Conservation (phyloP, 1,140 invertebrate genomes). For the Drosophila equinoxialis region DNA sequence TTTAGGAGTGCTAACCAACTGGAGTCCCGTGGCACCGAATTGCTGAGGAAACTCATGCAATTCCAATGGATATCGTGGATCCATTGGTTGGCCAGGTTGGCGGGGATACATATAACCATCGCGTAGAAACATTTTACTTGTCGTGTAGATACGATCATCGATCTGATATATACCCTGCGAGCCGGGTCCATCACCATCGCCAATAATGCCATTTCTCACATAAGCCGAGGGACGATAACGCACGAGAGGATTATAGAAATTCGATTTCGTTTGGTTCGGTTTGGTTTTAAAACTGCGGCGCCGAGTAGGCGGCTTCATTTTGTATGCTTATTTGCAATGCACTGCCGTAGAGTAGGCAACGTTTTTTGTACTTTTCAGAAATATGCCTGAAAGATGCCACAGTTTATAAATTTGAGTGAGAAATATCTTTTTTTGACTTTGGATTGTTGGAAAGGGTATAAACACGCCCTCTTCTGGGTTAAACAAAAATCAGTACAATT, state of each 20-base stretch:
- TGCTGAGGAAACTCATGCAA: slow-evolving; percentile 77
- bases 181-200: slow-evolving; percentile 69
- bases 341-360: slow-evolving; percentile 40
- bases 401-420: not conserved
- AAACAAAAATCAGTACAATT: too few species aligned
- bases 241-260: slow-evolving; percentile 67
- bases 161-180: slow-evolving; percentile 76
- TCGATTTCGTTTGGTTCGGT: slow-evolving; percentile 51
- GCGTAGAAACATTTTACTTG: slow-evolving; percentile 78
- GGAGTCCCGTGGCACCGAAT: slow-evolving; percentile 71
- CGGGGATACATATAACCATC: slow-evolving; percentile 81
- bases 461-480: too few species aligned
- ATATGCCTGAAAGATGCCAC: slow-evolving; percentile 34
- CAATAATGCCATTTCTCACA: slow-evolving; percentile 77
- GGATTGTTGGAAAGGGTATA: too few species aligned
- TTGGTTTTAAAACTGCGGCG: slow-evolving; percentile 80
- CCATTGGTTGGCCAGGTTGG: slow-evolving; percentile 77
- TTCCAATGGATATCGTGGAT: slow-evolving; percentile 76
- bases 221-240: slow-evolving; percentile 73
- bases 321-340: too few species aligned
- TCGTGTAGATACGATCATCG: slow-evolving; percentile 77
- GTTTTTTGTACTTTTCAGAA: not conserved
- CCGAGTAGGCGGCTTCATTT: slow-evolving; percentile 70
- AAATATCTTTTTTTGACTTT: too few species aligned
- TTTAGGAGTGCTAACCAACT: slow-evolving; percentile 73